These are phyloP conservation scores for Xanthorhoe designata DNA, from an alignment of 2,888 invertebrate species.

Conservation along the genomic window DNA sequence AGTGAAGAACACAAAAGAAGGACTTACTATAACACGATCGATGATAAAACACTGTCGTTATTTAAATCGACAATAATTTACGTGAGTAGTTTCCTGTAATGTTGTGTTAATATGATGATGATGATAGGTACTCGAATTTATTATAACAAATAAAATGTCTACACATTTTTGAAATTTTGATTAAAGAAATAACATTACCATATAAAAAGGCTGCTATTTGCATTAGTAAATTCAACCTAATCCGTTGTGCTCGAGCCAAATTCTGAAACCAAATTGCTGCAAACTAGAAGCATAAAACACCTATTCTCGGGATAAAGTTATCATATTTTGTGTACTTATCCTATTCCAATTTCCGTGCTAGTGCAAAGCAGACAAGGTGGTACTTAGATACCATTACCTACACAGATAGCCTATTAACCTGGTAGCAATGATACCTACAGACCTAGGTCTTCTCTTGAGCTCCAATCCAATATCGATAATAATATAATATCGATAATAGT, in stretches of 20 bases:
- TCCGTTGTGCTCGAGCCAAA: slow-evolving; percentile 25
- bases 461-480: not conserved
- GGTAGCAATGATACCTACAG: no score
- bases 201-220: slow-evolving; percentile 21
- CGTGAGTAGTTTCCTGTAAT: no score
- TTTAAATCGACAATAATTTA: no score
- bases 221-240: slow-evolving; percentile 21
- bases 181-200: slow-evolving; percentile 4
- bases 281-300: slow-evolving; percentile 27
- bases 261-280: slow-evolving; percentile 27
- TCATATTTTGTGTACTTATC: slow-evolving; percentile 29
- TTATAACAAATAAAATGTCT: not conserved
- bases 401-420: no score
- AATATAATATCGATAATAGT: no score
- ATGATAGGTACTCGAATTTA: no score
- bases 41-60: no score
- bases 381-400: slow-evolving; percentile 3
- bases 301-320: slow-evolving; percentile 25
- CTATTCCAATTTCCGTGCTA: slow-evolving; percentile 13
- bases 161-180: not conserved
- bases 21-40: no score
- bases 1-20: no score
- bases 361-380: slow-evolving; percentile 6
- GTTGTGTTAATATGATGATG: no score
- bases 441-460: not conserved